Evolutionary conservation across 2,888 invertebrate species (phyloP), one percentile per base, ranked within the genome.

Genomic region (Cantharis lateralis): DNA sequence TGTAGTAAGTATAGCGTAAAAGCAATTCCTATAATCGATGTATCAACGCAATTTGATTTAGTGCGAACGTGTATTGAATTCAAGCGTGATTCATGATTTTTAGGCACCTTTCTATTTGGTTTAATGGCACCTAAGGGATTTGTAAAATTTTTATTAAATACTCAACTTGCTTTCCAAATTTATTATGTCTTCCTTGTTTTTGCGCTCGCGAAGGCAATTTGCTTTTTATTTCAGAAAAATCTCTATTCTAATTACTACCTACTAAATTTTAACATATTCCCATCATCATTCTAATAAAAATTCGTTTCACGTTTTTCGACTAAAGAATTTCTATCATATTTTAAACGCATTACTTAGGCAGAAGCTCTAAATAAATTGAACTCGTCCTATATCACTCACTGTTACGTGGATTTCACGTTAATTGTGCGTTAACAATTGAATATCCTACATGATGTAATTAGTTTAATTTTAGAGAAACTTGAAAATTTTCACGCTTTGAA

Each of bases 31-130:
- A 71, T 75, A 75, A 75, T 71, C 71, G 71, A 71, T 71, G 75
- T 75, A 75, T 75, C 75, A 75, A 75, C 71, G 75, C 75, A 71
- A 75, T 75, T 75, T 75, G 71, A 75, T 75, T 75, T 75, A 75
- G 64, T 71, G 71, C 11, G 69, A 74, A 74, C 74, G 74, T 74
- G 74, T 74, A 62, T 64, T 68, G 74, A 74, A 74, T 74, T 48
- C 64, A 61, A 24, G 15, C 73, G 66, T 64, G 28, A 68, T 68
- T 68, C 28, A 28, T 68, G 26, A 28, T 68, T 15, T 68, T 20
- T 15, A 68, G 24, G 28, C 18, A 15, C 68, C 68, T 24, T 15
- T 68, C 62, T 68, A 62, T 68, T 61, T 18, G 68, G 63, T 72
- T 66, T 18, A 16, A 72, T 72, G 66, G 10, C 20, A 48, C 72